phyloP scores from a whole-genome alignment of 2,888 invertebrate species.

The Eucriotettix oculatus region DNA sequence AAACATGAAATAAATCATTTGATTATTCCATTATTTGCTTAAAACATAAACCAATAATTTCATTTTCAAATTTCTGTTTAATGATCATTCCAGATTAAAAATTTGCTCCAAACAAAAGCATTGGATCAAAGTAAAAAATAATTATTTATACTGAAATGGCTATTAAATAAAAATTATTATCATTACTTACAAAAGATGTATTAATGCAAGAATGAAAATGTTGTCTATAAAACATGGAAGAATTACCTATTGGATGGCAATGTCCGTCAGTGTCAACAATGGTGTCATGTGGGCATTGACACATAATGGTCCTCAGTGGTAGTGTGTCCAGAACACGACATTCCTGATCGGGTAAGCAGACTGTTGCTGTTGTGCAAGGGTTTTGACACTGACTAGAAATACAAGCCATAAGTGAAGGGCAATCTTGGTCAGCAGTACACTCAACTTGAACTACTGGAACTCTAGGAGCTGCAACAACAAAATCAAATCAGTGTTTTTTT shows the following conservation, averaged over 20 bases:
- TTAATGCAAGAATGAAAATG: not conserved
- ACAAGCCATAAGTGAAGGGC: constrained; percentile 56
- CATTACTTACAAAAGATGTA: not conserved
- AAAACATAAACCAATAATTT: no score
- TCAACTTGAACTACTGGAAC: constrained; percentile 19
- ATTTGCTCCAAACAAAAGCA: no score
- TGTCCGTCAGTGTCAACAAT: constrained; percentile 54
- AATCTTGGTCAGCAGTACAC: constrained; percentile 61
- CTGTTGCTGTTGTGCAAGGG: constrained; percentile 48
- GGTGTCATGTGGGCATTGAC: constrained; percentile 70
- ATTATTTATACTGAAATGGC: not conserved
- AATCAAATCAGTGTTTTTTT: no score
- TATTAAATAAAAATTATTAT: not conserved
- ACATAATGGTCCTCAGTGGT: constrained; percentile 70
- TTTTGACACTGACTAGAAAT: constrained; percentile 59
- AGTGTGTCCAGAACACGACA: constrained; percentile 63
- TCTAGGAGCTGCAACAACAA: constrained; percentile 13
- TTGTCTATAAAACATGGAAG: not conserved
- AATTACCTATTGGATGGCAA: constrained; percentile 38
- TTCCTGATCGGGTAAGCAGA: constrained; percentile 60
- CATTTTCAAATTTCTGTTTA: no score
- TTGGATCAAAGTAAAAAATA: no score
- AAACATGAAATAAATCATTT: no score
- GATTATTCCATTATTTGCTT: no score
- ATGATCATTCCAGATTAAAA: no score